Percentiles rank a stretch among this genome's conserved stretches.
phyloP scores from a whole-genome alignment of 2,888 invertebrate genomes.

The Epiblema foenella region DNA sequence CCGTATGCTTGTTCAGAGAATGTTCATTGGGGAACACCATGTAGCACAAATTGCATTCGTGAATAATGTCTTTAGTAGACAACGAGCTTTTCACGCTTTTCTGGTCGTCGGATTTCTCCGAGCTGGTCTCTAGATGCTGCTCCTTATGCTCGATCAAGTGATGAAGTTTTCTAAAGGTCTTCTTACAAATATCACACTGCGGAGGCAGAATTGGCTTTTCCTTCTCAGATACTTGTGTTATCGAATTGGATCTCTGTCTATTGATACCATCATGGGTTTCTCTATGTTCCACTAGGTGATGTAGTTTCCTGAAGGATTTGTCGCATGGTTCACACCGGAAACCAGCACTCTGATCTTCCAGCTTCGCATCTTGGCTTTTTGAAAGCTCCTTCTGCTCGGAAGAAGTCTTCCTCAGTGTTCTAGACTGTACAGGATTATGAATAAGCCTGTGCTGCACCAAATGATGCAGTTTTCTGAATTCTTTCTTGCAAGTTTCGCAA shows the following conservation, averaged over 20 bases:
- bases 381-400: slow-evolving; percentile 64
- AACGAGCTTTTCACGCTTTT: slow-evolving; percentile 75
- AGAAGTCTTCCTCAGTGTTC: slow-evolving; percentile 66
- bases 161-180: slow-evolving; percentile 76
- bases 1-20: slow-evolving; percentile 75
- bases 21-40: slow-evolving; percentile 84
- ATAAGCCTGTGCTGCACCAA: slow-evolving; percentile 78
- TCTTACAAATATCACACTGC: slow-evolving; percentile 76
- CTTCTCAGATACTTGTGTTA: slow-evolving; percentile 55
- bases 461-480: slow-evolving; percentile 79
- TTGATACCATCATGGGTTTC: slow-evolving; percentile 79
- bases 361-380: slow-evolving; percentile 58
- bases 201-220: slow-evolving; percentile 60
- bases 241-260: slow-evolving; percentile 61
- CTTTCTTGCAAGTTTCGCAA: slow-evolving; percentile 79
- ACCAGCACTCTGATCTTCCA: slow-evolving; percentile 72
- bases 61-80: slow-evolving; percentile 80
- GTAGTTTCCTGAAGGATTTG: slow-evolving; percentile 80
- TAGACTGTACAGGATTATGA: slow-evolving; percentile 64
- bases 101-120: slow-evolving; percentile 74
- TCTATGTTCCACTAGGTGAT: slow-evolving; percentile 80
- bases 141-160: slow-evolving; percentile 80
- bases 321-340: slow-evolving; percentile 82
- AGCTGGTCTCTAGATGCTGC: slow-evolving; percentile 72
- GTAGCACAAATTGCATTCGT: slow-evolving; percentile 81